Evolutionary conservation across 2,888 invertebrate genomes (phyloP).

Genomic region (Pelosia muscerda): DNA sequence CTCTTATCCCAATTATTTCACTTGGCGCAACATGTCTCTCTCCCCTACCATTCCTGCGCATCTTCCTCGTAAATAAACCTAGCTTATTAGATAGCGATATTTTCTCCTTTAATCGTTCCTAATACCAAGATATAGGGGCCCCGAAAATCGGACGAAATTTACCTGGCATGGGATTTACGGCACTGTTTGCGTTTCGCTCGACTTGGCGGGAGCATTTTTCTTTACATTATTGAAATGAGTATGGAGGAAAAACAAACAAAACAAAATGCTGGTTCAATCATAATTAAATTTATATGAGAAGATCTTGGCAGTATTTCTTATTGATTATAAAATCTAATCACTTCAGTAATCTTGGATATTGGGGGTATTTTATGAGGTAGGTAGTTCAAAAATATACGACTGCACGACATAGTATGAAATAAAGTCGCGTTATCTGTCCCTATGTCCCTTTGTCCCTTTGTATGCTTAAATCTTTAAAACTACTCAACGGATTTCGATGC

Average conservation of each 20-base stretch:
- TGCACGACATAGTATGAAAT: too few relatives aligned
- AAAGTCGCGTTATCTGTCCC: too few relatives aligned
- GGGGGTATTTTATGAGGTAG: neutral
- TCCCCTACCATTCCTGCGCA: too few relatives aligned
- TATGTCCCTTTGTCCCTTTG: too few relatives aligned
- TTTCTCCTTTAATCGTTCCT: neutral
- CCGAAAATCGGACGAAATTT: slow-evolving; percentile 3
- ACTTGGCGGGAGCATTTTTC: neutral
- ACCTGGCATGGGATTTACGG: neutral
- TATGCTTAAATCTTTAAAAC: too few relatives aligned
- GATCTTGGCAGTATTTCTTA: neutral
- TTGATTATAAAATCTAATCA: slow-evolving; percentile 1
- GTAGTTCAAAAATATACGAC: too few relatives aligned
- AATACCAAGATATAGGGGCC: neutral
- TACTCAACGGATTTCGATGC: too few relatives aligned
- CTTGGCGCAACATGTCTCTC: too few relatives aligned
- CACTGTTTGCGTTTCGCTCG: neutral
- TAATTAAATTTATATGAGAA: neutral
- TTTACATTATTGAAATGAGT: neutral
- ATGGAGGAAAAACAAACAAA: neutral
- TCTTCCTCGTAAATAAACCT: too few relatives aligned
- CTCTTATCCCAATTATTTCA: too few relatives aligned
- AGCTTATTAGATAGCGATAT: neutral
- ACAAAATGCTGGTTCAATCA: neutral
- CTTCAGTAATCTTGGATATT: neutral